A percentile compares a stretch with the other conserved stretches of the same genome.
Conservation (phyloP, 2,797 vertebrate species). For the Anableps anableps region DNA sequence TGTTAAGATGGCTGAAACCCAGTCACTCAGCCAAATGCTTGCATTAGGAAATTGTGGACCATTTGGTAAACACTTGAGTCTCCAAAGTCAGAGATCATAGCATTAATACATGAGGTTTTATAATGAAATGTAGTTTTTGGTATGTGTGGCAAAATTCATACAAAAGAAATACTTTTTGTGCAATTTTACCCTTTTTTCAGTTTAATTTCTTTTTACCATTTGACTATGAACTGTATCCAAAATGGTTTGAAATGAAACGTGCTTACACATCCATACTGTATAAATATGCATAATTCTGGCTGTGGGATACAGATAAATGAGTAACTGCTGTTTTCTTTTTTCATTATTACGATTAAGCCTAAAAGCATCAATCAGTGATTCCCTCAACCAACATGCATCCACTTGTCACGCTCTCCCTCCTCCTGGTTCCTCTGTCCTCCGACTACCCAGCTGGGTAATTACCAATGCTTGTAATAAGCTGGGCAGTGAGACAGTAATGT, state of each 20-base stretch:
- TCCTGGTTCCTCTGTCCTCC: conserved; percentile 26
- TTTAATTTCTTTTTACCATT: not conserved
- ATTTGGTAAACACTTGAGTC: conserved; percentile 36
- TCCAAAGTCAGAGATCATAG: conserved; percentile 2
- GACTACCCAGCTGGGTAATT: conserved; percentile 60
- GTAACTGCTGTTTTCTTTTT: conserved; percentile 31
- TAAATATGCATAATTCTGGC: not conserved
- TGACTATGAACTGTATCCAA: not conserved
- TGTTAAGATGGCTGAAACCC: conserved; percentile 48
- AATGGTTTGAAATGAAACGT: not conserved
- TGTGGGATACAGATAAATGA: conserved; percentile 50
- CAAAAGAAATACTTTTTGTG: not conserved
- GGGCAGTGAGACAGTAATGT: conserved; percentile 58
- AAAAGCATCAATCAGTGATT: conserved; percentile 62
- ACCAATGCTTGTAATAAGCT: conserved; percentile 61
- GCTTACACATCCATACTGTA: not conserved
- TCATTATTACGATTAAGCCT: conserved; percentile 59
- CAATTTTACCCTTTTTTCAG: not conserved
- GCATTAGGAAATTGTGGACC: conserved; percentile 18
- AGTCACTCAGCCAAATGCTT: conserved; percentile 51
- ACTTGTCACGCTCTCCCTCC: conserved; percentile 15
- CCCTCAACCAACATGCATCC: conserved; percentile 30
- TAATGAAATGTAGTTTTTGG: conserved; percentile 2
- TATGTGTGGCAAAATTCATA: not conserved
- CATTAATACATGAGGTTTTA: not conserved